These are phyloP conservation scores for Tupaia tana DNA, from an alignment of 2,113 vertebrate genomes.

Conservation along the genomic window DNA sequence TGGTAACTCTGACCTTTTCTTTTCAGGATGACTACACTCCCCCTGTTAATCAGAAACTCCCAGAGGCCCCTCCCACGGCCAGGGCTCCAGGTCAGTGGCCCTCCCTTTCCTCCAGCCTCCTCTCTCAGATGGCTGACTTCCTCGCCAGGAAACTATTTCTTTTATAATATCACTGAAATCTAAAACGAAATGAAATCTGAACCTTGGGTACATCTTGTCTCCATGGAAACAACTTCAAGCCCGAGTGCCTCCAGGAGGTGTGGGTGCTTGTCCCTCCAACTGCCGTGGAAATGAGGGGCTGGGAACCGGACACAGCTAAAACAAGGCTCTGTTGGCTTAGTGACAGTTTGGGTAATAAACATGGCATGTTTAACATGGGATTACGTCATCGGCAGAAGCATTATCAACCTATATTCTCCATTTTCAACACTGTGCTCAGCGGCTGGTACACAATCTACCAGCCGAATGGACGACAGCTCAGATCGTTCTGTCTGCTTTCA, in stretches of 20 bases:
- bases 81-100: background rate
- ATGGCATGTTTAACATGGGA: background rate
- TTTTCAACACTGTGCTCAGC: background rate
- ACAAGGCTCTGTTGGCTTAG: background rate
- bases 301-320: background rate
- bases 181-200: slow-evolving; percentile 60
- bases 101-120: background rate
- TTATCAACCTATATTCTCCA: background rate
- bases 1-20: slow-evolving; percentile 12
- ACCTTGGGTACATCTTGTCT: slow-evolving; percentile 30
- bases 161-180: slow-evolving; percentile 47
- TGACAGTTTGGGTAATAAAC: background rate
- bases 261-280: background rate
- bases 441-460: background rate
- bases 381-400: background rate
- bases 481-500: background rate
- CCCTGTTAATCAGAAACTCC: slow-evolving; percentile 14
- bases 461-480: background rate
- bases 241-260: slow-evolving; percentile 35
- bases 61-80: background rate
- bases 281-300: background rate
- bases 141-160: slow-evolving; percentile 47
- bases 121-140: slow-evolving; percentile 14
- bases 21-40: background rate
- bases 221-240: slow-evolving; percentile 73